Evolutionary conservation across 2,113 vertebrate genomes (phyloP), one percentile per base, ranked within the genome.

Genomic region (Ceyx margarethae): DNA sequence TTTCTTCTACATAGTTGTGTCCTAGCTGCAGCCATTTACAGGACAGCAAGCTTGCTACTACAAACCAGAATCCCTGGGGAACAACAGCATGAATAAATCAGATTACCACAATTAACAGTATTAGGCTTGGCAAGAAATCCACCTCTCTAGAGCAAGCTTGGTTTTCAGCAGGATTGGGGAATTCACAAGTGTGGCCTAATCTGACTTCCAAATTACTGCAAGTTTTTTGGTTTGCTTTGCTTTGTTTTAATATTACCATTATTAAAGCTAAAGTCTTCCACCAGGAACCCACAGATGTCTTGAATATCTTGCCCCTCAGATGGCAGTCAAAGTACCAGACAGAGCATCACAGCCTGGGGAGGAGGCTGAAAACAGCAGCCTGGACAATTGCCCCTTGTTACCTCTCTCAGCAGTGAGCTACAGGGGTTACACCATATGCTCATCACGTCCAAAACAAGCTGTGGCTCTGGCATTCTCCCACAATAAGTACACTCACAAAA

Each of bases 41-140:
- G 43, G 71, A 82, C 67, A 77, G 20, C 1, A 2, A 29, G 29
- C 79, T 89, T 91, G 75, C 85, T 93, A 67, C 79, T 85, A 76
- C 56, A 91, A 87, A 93, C 56, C 51, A 94, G 56, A 85, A 68
- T 19, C 75, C 60, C 35, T 53, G 0, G 4, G 61, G 78, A 85
- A 69, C 20, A 64, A n/a, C 17, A 83, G 56, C 42, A 68, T 33
- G 58, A 94, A 88, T 87, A 93, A 90, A 88, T 94, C 84, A 84
- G 77, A 75, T 46, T 40, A 84, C 58, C 56, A 87, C 29, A 77
- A 78, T 83, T 92, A 60, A 48, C 91, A 93, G 28, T 85, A 83
- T 91, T 79, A 45, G 23, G 48, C 60, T 91, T 95, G 89, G 84
- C 67, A 92, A 73, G 35, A 89, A 88, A 84, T 65, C 1, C 4